Base-by-base conservation (phyloP, 2,797 vertebrate genomes). In the Neoniphon sammara region DNA sequence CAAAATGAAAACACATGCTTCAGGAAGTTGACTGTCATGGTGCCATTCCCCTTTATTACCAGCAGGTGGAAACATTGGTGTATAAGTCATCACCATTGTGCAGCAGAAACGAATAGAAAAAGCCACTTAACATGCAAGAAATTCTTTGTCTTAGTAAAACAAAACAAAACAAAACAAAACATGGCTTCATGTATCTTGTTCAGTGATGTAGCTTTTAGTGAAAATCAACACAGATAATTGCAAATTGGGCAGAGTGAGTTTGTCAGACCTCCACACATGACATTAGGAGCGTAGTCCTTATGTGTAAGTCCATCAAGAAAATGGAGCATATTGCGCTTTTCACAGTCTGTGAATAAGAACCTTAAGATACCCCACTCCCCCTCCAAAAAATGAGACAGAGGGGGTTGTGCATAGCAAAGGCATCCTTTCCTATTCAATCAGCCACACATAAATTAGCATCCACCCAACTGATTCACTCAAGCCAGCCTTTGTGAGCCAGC, bases 391-490 rank as follows among this genome's bases (percentile, higher is more conserved):
- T 59, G 52, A 44, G 20, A 64, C 23, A 66, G 56, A 65, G 70
- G 69, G 73, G 60, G 63, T 61, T 6, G 61, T 52, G 49, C 39
- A 57, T 68, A 73, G 73, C 47, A 77, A 70, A 65, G 52, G 60
- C 20, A 20, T 31, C 72, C 49, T 68, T 78, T 78, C 77, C 85
- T 81, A 66, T 87, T 82, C 78, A 78, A 88, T 85, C 78, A 81
- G 66, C 39, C 47, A 47, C 68, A 77, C 87, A 88, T 91, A 88
- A 91, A 91, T 91, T 87, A 89, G 47, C 71, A 82, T 21, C 53
- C 77, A 81, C 66, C 54, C 85, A 82, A 85, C 44, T 82, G 78
- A 89, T 73, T 82, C 79, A 78, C 70, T 78, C 75, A 83, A 81
- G 66, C 44, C 74, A 46, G 39, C 80, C 77, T 82, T 87, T 92